Evolutionary conservation across 2,113 vertebrate species (phyloP).

Genomic region (Crypturellus undulatus): DNA sequence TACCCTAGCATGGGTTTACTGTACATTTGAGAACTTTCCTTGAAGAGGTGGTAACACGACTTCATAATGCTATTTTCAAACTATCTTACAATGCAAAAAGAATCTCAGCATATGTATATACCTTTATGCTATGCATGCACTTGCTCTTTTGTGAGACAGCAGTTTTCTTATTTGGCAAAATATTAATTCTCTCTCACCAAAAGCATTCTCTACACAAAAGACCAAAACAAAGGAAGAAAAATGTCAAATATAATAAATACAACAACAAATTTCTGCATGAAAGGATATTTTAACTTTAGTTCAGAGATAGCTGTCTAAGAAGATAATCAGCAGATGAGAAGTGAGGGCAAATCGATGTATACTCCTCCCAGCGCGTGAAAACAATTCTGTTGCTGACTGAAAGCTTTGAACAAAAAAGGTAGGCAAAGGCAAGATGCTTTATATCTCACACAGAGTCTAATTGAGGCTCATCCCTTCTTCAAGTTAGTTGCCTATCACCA

Average conservation of each 20-base stretch:
- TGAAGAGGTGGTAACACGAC: no score
- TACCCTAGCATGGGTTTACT: no score
- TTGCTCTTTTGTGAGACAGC: background rate
- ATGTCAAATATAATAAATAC: background rate
- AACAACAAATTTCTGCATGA: background rate
- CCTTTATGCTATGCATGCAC: background rate
- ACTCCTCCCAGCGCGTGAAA: background rate
- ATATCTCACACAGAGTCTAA: background rate
- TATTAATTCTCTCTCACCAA: background rate
- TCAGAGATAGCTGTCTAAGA: background rate
- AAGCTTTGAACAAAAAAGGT: background rate
- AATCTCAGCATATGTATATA: background rate
- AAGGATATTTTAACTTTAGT: conserved; percentile 13
- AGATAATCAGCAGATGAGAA: conserved; percentile 17
- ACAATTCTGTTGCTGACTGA: background rate
- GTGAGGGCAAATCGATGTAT: background rate
- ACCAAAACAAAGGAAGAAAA: background rate
- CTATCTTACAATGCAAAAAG: background rate
- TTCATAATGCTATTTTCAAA: no score
- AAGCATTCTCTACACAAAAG: background rate
- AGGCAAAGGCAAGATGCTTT: background rate
- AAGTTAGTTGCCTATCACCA: background rate
- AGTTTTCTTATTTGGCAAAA: background rate
- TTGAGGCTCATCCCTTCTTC: background rate
- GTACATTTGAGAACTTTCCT: no score